Evolutionary conservation across 2,888 invertebrate genomes (phyloP).

Genomic region (Merodon equestris): DNA sequence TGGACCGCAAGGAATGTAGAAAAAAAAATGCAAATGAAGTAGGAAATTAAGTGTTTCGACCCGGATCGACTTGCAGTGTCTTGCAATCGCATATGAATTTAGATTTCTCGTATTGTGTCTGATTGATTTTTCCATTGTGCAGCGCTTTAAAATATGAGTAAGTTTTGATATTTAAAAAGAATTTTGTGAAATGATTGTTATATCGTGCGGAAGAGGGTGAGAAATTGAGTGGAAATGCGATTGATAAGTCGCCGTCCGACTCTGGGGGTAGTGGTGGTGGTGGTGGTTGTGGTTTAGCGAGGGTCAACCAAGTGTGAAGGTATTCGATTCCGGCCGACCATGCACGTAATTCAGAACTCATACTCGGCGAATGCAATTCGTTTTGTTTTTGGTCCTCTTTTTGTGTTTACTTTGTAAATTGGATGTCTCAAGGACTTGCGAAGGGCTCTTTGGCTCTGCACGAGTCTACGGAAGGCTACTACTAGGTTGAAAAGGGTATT

Average conservation of each 20-base stretch:
- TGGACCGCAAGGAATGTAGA: constrained; percentile 18
- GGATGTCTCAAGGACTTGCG: constrained; percentile 50
- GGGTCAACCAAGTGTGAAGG: constrained; percentile 6
- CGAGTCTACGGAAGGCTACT: neutral
- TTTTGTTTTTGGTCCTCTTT: constrained; percentile 17
- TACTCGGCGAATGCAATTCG: neutral
- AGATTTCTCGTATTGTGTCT: constrained; percentile 17
- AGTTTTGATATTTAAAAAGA: constrained; percentile 47
- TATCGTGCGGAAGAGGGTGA: too few relatives aligned
- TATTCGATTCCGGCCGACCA: constrained; percentile 7
- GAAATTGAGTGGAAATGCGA: neutral
- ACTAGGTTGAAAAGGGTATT: too few relatives aligned
- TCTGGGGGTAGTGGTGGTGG: neutral
- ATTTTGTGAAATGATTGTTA: neutral
- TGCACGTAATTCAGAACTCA: neutral
- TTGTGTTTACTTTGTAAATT: constrained; percentile 57
- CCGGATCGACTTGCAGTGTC: neutral
- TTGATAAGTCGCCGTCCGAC: too few relatives aligned
- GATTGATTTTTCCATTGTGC: constrained; percentile 55
- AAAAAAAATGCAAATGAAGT: too few relatives aligned
- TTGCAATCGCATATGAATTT: neutral
- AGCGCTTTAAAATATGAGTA: constrained; percentile 54
- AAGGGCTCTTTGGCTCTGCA: constrained; percentile 5
- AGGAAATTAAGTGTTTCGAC: too few relatives aligned
- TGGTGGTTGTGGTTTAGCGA: neutral